Evolutionary conservation across 2,888 invertebrate species (phyloP).

Genomic region (Hypomecis atomaria): DNA sequence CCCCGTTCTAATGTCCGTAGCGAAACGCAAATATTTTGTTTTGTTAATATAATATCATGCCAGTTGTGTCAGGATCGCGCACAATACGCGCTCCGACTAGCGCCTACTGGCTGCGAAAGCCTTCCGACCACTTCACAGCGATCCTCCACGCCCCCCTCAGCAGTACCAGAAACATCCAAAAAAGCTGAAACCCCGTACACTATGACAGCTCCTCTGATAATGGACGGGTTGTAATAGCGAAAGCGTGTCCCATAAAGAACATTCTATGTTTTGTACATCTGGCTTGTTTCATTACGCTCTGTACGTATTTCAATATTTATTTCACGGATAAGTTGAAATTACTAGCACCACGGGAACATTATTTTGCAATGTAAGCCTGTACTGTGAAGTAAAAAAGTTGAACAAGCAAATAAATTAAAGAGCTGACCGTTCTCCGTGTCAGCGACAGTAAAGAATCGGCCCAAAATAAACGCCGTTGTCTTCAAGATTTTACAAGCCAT

Average conservation of each 20-base stretch:
- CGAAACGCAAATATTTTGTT: slow-evolving; percentile 58
- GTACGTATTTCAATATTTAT: slow-evolving; percentile 57
- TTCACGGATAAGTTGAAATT: slow-evolving; percentile 48
- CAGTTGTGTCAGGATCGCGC: slow-evolving; percentile 62
- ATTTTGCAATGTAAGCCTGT: slow-evolving; percentile 27
- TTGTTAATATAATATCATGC: slow-evolving; percentile 62
- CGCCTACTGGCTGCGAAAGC: slow-evolving; percentile 55
- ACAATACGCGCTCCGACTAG: slow-evolving; percentile 59
- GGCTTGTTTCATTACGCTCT: slow-evolving; percentile 74
- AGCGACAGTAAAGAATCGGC: slow-evolving; percentile 44
- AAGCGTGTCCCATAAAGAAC: slow-evolving; percentile 79
- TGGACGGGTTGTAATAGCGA: slow-evolving; percentile 71
- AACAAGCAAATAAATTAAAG: slow-evolving; percentile 29
- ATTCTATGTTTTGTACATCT: slow-evolving; percentile 77
- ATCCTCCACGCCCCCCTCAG: slow-evolving; percentile 45
- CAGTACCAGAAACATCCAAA: slow-evolving; percentile 49
- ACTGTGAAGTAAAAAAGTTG: slow-evolving; percentile 27
- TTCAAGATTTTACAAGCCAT: slow-evolving; percentile 57
- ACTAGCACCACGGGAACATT: slow-evolving; percentile 38
- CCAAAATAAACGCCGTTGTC: slow-evolving; percentile 52
- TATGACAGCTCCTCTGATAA: slow-evolving; percentile 61
- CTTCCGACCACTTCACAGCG: slow-evolving; percentile 53
- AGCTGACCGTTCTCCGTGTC: slow-evolving; percentile 35
- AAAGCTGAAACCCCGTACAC: slow-evolving; percentile 48
- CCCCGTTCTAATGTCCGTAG: slow-evolving; percentile 48